These are phyloP conservation scores for Apotomis turbidana DNA, from an alignment of 2,888 invertebrate species.

Conservation along the genomic window DNA sequence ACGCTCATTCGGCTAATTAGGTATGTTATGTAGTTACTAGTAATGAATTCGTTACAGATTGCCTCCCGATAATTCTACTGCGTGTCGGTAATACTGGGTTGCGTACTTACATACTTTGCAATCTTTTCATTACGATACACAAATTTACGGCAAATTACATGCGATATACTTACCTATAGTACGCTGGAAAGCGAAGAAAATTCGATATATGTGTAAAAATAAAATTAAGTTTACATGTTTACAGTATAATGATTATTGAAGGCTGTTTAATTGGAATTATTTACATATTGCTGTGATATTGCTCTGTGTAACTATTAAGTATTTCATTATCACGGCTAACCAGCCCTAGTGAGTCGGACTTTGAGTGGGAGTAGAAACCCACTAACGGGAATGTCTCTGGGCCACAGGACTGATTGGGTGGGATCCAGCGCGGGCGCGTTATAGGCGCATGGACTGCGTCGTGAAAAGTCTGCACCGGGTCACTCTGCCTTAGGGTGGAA, in stretches of 20 bases:
- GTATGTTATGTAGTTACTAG: not conserved
- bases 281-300: too few relatives aligned
- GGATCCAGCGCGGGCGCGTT: too few relatives aligned
- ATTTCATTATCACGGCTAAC: too few relatives aligned
- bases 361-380: too few relatives aligned
- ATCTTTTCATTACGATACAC: constrained; percentile 32
- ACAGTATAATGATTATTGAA: not conserved
- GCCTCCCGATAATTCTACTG: constrained; percentile 9
- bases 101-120: constrained; percentile 17
- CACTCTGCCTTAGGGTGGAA: too few relatives aligned
- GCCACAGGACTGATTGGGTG: too few relatives aligned
- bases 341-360: too few relatives aligned
- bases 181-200: constrained; percentile 12
- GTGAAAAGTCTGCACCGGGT: too few relatives aligned
- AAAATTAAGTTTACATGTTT: constrained; percentile 16
- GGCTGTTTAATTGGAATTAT: not conserved
- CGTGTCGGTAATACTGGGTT: constrained; percentile 34
- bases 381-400: too few relatives aligned
- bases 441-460: too few relatives aligned
- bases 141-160: constrained; percentile 27
- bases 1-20: not conserved
- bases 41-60: constrained; percentile 9
- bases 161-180: not conserved
- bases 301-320: too few relatives aligned
- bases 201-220: constrained; percentile 10